Evolutionary conservation across 2,113 vertebrate species (phyloP).

Genomic region (Myocastor coypus): DNA sequence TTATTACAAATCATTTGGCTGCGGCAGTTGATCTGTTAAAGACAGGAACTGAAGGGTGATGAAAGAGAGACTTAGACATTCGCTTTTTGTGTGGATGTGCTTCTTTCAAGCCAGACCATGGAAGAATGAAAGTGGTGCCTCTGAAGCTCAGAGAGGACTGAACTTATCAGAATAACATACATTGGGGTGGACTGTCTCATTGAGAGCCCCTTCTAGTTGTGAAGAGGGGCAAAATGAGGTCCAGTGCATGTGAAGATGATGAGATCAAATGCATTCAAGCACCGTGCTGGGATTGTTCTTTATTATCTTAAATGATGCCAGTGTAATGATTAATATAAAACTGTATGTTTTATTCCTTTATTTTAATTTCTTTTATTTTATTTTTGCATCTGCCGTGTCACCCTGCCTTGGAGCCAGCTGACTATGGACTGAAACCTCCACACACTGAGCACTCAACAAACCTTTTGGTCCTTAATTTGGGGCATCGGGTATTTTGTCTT

Average conservation of each 20-base stretch:
- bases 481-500: no score
- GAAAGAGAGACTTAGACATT: not conserved
- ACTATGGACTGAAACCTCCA: no score
- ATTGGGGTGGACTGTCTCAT: slow-evolving; percentile 12
- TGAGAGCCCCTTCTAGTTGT: not conserved
- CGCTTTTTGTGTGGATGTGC: slow-evolving; percentile 5
- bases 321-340: slow-evolving; percentile 48
- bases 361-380: slow-evolving; percentile 7
- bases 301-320: slow-evolving; percentile 45
- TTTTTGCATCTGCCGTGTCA: not conserved
- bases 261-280: slow-evolving; percentile 42
- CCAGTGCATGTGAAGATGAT: slow-evolving; percentile 8
- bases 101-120: not conserved
- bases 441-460: no score
- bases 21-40: slow-evolving; percentile 55
- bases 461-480: no score
- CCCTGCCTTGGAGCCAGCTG: no score
- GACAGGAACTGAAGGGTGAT: not conserved
- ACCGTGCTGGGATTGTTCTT: slow-evolving; percentile 47
- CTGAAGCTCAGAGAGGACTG: slow-evolving; percentile 50
- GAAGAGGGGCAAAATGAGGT: slow-evolving; percentile 36
- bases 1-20: slow-evolving; percentile 56
- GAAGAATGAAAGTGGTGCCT: slow-evolving; percentile 50
- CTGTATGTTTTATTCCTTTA: slow-evolving; percentile 34
- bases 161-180: slow-evolving; percentile 62